Conservation (phyloP, 2,888 invertebrate species). For the Steinernema scapterisci region DNA sequence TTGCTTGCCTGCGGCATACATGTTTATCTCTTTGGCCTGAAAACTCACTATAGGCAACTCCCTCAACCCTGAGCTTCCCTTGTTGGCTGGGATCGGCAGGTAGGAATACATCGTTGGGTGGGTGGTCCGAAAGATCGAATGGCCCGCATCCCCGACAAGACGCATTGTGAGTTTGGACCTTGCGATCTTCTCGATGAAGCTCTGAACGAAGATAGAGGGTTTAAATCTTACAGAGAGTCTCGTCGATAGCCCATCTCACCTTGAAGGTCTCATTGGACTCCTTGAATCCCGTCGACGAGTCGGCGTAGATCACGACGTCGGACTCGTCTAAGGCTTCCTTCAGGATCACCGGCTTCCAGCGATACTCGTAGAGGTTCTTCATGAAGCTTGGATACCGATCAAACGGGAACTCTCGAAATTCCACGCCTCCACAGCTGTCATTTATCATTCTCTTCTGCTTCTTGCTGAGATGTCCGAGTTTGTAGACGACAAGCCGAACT, state of each 20-base stretch:
- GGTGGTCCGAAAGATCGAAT: constrained; percentile 33
- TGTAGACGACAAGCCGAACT: constrained; percentile 15
- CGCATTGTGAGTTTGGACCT: constrained; percentile 11
- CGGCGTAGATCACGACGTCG: constrained; percentile 16
- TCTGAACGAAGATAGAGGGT: background rate
- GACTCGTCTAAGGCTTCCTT: constrained; percentile 15
- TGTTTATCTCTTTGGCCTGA: constrained; percentile 22
- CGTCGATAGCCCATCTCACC: background rate
- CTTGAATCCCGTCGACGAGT: constrained; percentile 14
- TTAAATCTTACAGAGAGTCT: no score
- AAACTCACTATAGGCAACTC: background rate
- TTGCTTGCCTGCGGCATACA: constrained; percentile 15
- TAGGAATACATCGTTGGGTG: constrained; percentile 32
- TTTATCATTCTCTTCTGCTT: background rate
- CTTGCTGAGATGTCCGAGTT: constrained; percentile 9
- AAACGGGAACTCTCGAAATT: constrained; percentile 20
- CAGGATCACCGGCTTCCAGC: constrained; percentile 35
- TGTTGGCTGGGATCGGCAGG: background rate
- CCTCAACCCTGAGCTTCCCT: no score
- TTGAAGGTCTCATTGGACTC: background rate
- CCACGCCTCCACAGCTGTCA: constrained; percentile 8
- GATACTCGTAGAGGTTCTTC: constrained; percentile 19
- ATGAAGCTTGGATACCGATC: constrained; percentile 23
- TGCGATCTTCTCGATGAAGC: background rate
- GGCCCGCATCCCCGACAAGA: background rate